Percentiles rank a stretch among this genome's conserved stretches.
Conservation (phyloP, 2,113 vertebrate species). For the Phocoena sinus region DNA sequence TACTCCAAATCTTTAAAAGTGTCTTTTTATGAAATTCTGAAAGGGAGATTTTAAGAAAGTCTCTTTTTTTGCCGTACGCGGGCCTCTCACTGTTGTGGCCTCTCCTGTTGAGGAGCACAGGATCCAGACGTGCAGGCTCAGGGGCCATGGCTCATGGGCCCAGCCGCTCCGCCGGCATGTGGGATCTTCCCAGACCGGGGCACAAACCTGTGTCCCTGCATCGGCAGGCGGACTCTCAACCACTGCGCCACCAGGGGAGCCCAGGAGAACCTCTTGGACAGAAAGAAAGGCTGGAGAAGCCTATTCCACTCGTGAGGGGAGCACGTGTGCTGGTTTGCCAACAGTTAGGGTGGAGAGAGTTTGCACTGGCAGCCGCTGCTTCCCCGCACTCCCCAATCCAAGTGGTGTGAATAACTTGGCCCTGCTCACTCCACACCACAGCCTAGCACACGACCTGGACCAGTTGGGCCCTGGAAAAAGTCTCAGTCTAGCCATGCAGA, state of each 20-base stretch:
- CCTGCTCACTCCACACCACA: neutral
- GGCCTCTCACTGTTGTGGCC: no score
- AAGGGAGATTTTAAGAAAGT: neutral
- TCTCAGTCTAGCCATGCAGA: neutral
- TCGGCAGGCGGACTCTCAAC: no score
- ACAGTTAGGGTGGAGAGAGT: neutral
- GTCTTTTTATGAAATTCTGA: neutral
- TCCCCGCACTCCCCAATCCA: rapidly evolving
- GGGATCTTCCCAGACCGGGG: no score
- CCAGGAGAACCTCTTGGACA: neutral
- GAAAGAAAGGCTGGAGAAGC: neutral
- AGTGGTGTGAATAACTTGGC: neutral
- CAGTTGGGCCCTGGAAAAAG: neutral
- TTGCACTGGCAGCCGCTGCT: neutral
- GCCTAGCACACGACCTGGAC: neutral
- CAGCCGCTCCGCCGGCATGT: no score
- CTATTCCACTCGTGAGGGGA: neutral
- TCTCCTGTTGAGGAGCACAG: no score
- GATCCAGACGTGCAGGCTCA: no score
- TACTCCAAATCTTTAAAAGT: neutral
- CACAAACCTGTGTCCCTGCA: no score
- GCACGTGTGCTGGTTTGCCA: neutral
- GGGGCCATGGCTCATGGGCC: no score
- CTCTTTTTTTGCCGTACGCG: neutral
- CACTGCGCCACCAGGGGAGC: no score